Conservation (phyloP, 1,140 invertebrate species). For the Caenorhabditis latens region DNA sequence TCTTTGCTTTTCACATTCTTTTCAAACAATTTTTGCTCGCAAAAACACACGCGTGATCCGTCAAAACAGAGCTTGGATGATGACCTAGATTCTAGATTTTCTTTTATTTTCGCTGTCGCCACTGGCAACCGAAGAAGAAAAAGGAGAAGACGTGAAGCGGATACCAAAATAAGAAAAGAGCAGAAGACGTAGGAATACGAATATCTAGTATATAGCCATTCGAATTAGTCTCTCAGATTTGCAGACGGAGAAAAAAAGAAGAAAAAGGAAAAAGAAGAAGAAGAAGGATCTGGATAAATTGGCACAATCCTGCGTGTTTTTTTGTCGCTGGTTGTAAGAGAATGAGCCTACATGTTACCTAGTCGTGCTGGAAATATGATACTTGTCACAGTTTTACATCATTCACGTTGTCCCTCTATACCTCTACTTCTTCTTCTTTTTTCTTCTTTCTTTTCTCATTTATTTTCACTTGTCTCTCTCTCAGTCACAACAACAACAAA, state of each 20-base stretch:
- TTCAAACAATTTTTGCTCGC: neutral
- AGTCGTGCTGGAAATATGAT: slow-evolving; percentile 31
- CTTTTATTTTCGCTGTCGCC: slow-evolving; percentile 2
- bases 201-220: too few relatives aligned
- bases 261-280: neutral
- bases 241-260: neutral
- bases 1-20: neutral
- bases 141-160: neutral
- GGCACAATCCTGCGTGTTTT: slow-evolving; percentile 35
- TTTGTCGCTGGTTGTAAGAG: neutral
- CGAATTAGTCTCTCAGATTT: neutral
- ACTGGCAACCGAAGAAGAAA: slow-evolving; percentile 12
- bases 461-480: neutral
- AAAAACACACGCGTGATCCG: neutral
- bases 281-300: slow-evolving; percentile 7
- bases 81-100: slow-evolving; percentile 12
- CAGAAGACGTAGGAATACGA: too few relatives aligned
- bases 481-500: slow-evolving; percentile 38
- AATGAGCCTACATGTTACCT: slow-evolving; percentile 12
- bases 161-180: neutral
- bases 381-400: slow-evolving; percentile 55
- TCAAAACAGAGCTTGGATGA: neutral
- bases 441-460: neutral
- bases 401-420: neutral
- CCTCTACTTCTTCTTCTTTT: neutral